phyloP scores from a whole-genome alignment of 2,113 vertebrate genomes.

The Dinomys branickii region DNA sequence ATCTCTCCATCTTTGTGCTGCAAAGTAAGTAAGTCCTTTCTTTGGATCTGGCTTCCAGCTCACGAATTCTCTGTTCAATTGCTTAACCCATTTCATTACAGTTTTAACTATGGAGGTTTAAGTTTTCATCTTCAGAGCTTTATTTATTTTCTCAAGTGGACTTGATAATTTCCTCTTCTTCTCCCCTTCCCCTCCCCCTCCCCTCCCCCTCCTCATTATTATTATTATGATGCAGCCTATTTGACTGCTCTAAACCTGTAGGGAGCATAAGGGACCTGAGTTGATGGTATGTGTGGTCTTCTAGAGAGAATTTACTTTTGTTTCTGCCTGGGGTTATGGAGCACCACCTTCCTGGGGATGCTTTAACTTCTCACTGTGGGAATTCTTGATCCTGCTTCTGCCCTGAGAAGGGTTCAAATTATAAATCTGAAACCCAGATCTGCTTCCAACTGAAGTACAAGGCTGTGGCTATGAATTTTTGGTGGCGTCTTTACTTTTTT shows the following conservation, averaged over 20 bases:
- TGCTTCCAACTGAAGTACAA: not conserved
- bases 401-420: not conserved
- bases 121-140: constrained; percentile 42
- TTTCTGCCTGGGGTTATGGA: not conserved
- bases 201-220: not conserved
- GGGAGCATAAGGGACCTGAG: not conserved
- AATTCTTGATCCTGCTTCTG: not conserved
- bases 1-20: not conserved
- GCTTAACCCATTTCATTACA: not conserved
- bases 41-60: not conserved
- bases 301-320: not conserved
- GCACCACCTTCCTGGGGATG: not conserved
- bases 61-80: not conserved
- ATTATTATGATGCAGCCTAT: not conserved
- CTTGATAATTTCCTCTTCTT: not conserved
- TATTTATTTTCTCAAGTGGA: not conserved
- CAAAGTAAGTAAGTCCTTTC: not conserved
- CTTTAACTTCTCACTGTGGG: not conserved
- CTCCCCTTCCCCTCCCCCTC: too few relatives aligned
- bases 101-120: not conserved
- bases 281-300: not conserved
- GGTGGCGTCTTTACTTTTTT: not conserved
- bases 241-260: not conserved
- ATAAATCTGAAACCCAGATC: not conserved
- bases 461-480: not conserved